These are phyloP conservation scores for Phenacoccus solenopsis DNA, from an alignment of 1,140 invertebrate genomes.

Conservation along the genomic window DNA sequence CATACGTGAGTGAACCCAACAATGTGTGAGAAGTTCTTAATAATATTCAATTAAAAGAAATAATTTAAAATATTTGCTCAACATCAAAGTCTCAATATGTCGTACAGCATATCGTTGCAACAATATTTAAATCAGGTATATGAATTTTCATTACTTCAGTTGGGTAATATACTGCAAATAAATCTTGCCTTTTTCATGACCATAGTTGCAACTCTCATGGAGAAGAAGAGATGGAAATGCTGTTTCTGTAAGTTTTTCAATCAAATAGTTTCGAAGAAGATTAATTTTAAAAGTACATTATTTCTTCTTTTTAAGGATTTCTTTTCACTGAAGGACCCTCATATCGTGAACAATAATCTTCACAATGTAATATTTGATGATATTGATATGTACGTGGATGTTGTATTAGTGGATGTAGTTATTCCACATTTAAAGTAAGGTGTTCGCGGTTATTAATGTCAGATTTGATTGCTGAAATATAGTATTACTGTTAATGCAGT, in stretches of 20 bases:
- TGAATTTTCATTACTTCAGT: too few species aligned
- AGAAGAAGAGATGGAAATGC: not conserved
- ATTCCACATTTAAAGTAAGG: not conserved
- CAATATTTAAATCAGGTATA: not conserved
- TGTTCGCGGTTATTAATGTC: not conserved
- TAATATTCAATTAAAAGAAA: too few species aligned
- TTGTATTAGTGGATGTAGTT: not conserved
- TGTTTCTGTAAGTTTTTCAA: not conserved
- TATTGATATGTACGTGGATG: not conserved
- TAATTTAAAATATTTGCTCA: too few species aligned
- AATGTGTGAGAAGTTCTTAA: too few species aligned
- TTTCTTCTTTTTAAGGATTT: not conserved
- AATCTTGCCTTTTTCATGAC: not conserved
- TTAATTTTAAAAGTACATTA: not conserved
- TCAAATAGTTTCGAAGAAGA: too few species aligned
- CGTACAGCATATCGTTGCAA: not conserved
- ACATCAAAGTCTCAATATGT: too few species aligned
- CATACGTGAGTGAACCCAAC: too few species aligned
- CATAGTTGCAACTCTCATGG: not conserved
- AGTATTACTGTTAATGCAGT: too few species aligned
- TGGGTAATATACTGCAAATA: too few species aligned
- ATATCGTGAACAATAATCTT: constrained; percentile 5
- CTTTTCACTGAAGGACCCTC: not conserved
- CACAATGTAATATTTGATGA: not conserved
- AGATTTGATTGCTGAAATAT: too few species aligned